Evolutionary conservation across 2,113 vertebrate species (phyloP).

Genomic region (Ifrita kowaldi): DNA sequence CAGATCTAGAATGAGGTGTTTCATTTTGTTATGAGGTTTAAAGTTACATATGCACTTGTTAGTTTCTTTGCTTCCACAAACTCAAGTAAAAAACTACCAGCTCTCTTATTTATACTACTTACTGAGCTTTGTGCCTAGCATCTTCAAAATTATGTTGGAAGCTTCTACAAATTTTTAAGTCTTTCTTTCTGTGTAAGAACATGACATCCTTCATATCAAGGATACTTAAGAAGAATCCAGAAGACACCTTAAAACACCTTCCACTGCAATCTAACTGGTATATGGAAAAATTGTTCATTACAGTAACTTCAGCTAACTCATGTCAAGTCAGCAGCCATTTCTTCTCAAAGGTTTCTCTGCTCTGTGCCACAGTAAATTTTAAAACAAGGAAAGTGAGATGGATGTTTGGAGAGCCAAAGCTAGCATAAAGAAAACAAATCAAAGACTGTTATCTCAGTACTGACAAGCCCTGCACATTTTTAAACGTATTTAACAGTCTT

Average conservation of each 20-base stretch:
- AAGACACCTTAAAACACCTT: not conserved
- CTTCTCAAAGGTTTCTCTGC: not conserved
- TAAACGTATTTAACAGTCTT: not conserved
- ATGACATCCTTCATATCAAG: not conserved
- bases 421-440: not conserved
- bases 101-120: not conserved
- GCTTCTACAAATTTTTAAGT: not conserved
- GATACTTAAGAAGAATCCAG: not conserved
- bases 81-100: not conserved
- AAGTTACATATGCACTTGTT: not conserved
- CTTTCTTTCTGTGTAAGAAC: not conserved
- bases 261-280: not conserved
- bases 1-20: not conserved
- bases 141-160: not conserved
- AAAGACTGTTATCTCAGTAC: not conserved
- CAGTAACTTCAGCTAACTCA: not conserved
- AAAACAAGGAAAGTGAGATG: not conserved
- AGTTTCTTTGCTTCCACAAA: not conserved
- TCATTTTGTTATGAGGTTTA: not conserved
- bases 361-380: not conserved
- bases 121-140: not conserved
- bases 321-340: not conserved
- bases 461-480: not conserved
- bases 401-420: not conserved
- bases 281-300: not conserved